Evolutionary conservation across 2,888 invertebrate genomes (phyloP).

Genomic region (Chaetoderma sp.): DNA sequence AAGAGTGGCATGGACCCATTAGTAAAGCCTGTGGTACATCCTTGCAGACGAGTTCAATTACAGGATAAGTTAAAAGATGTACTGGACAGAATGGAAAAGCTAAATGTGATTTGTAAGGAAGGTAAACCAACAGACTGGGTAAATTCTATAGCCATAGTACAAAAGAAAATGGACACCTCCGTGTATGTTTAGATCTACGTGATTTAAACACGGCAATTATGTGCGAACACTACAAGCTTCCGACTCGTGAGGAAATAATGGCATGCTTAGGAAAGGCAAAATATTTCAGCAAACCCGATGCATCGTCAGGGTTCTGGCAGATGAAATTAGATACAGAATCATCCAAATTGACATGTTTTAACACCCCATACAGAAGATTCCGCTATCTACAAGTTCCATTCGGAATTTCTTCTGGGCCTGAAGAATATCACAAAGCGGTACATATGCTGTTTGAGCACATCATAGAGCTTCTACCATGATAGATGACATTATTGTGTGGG

Average conservation of each 20-base stretch:
- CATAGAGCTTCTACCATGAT: conserved; percentile 6
- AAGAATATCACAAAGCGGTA: conserved; percentile 25
- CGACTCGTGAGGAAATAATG: conserved; percentile 39
- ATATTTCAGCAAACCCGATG: conserved; percentile 35
- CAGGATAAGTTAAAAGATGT: conserved; percentile 34
- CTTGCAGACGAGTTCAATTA: conserved; percentile 35
- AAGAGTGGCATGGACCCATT: conserved; percentile 24
- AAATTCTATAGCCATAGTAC: conserved; percentile 32
- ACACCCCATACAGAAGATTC: conserved; percentile 32
- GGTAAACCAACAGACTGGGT: conserved; percentile 44
- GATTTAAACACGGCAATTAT: conserved; percentile 38
- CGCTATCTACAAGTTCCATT: conserved; percentile 23
- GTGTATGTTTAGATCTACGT: conserved; percentile 40
- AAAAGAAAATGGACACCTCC: conserved; percentile 35
- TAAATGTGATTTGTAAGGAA: conserved; percentile 33
- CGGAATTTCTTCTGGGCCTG: conserved; percentile 12
- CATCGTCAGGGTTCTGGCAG: conserved; percentile 38
- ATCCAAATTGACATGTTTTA: conserved; percentile 23
- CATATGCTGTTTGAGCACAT: too few relatives aligned
- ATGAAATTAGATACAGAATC: conserved; percentile 23
- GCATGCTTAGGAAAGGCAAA: conserved; percentile 27
- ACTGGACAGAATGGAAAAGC: conserved; percentile 29
- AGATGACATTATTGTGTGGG: conserved; percentile 10
- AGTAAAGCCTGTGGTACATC: conserved; percentile 33
- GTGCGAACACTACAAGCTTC: conserved; percentile 38